Evolutionary conservation across 2,113 vertebrate genomes (phyloP).

Genomic region (Tinamus guttatus): DNA sequence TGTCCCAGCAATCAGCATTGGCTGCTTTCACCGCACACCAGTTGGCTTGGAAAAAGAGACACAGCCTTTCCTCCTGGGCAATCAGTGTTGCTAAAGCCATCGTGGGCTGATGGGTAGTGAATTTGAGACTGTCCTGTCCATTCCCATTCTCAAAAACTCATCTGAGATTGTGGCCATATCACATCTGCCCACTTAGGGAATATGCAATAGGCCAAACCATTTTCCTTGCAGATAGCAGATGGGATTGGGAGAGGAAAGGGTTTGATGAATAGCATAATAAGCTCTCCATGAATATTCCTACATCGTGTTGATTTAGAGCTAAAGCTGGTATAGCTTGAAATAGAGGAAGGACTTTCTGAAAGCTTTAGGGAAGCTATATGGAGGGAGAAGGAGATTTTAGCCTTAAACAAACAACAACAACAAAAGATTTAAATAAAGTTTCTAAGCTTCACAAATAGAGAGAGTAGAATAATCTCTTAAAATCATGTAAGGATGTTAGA

Average conservation of each 20-base stretch:
- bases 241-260: neutral
- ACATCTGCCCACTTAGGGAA: constrained; percentile 28
- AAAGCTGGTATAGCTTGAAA: neutral
- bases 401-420: neutral
- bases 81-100: neutral
- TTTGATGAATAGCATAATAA: neutral
- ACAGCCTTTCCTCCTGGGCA: neutral
- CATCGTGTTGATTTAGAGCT: neutral
- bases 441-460: neutral
- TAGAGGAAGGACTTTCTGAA: neutral
- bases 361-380: neutral
- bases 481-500: neutral
- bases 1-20: neutral
- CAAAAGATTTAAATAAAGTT: accelerated
- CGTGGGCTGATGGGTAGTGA: neutral
- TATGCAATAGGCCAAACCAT: neutral
- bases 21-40: accelerated
- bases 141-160: neutral
- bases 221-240: constrained; percentile 25
- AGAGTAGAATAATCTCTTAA: neutral
- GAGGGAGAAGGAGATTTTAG: neutral
- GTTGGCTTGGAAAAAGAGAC: neutral
- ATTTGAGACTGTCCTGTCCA: neutral
- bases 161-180: neutral
- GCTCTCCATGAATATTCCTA: neutral